Conservation (phyloP, 1,140 invertebrate genomes). For the Diachasma alloeum region DNA sequence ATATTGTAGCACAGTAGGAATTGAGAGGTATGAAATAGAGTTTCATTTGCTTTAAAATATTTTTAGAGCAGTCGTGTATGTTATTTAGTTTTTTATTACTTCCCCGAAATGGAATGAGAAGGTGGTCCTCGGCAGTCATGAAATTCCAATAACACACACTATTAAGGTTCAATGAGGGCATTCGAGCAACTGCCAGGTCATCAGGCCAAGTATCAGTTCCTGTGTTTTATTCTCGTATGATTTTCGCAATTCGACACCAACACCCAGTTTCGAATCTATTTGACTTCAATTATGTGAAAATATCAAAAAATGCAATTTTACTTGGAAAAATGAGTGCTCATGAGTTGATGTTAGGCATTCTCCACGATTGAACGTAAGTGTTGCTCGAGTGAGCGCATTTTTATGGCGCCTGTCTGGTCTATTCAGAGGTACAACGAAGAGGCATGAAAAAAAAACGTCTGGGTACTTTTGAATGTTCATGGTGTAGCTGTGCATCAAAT, state of each 20-base stretch:
- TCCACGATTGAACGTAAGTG: background rate
- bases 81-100: background rate
- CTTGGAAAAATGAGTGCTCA: background rate
- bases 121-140: background rate
- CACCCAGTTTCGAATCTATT: background rate
- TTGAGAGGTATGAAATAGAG: too few species aligned
- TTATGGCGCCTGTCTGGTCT: background rate
- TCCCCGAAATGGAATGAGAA: background rate
- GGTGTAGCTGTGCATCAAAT: background rate
- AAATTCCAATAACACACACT: slow-evolving; percentile 2
- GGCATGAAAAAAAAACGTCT: background rate
- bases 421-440: background rate
- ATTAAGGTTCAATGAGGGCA: background rate
- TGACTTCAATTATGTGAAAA: background rate
- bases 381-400: background rate
- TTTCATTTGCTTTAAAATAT: too few species aligned
- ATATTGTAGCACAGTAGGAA: too few species aligned
- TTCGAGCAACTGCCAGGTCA: slow-evolving; percentile 1
- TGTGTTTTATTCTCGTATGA: background rate
- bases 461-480: background rate
- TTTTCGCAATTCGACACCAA: background rate
- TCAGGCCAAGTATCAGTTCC: slow-evolving; percentile 1
- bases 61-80: background rate
- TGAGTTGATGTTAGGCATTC: background rate
- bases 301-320: background rate